Percentiles rank a stretch among this genome's conserved stretches.
These are phyloP conservation scores for Indicator maculatus DNA, from an alignment of 2,113 vertebrate species.

Conservation along the genomic window DNA sequence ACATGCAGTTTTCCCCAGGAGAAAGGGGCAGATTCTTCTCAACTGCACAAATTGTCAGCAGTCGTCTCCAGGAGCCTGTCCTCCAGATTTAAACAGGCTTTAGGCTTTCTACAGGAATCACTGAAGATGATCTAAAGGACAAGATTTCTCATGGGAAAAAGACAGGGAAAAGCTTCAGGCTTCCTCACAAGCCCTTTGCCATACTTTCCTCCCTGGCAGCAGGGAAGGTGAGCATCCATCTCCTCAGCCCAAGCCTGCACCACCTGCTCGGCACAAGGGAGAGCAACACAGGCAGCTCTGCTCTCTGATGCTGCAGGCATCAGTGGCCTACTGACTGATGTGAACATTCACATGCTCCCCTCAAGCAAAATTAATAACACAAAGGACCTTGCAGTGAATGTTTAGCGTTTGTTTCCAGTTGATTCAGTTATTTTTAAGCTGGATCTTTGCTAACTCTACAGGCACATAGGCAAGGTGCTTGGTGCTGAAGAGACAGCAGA, in stretches of 20 bases:
- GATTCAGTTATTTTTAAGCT: background rate
- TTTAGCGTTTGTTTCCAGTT: background rate
- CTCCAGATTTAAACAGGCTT: background rate
- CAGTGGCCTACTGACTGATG: background rate
- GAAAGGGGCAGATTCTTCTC: background rate
- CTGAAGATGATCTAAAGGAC: background rate
- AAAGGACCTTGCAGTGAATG: background rate
- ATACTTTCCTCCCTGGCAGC: background rate
- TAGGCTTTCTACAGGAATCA: background rate
- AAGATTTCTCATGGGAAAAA: background rate
- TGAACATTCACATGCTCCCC: background rate
- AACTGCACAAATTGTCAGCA: background rate
- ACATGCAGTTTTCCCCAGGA: background rate
- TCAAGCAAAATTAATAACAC: background rate
- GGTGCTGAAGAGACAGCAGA: slow-evolving; percentile 20
- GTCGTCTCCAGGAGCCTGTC: background rate
- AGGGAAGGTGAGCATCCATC: background rate
- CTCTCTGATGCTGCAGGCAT: background rate
- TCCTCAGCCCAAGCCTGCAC: background rate
- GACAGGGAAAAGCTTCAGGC: background rate
- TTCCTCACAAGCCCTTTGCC: background rate
- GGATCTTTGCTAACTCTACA: background rate
- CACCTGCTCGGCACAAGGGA: background rate
- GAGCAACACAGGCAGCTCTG: background rate
- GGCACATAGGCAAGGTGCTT: background rate